Evolutionary conservation across 1,140 invertebrate species (phyloP), one percentile per base, ranked within the genome.

Genomic region (Chelonus insularis): DNA sequence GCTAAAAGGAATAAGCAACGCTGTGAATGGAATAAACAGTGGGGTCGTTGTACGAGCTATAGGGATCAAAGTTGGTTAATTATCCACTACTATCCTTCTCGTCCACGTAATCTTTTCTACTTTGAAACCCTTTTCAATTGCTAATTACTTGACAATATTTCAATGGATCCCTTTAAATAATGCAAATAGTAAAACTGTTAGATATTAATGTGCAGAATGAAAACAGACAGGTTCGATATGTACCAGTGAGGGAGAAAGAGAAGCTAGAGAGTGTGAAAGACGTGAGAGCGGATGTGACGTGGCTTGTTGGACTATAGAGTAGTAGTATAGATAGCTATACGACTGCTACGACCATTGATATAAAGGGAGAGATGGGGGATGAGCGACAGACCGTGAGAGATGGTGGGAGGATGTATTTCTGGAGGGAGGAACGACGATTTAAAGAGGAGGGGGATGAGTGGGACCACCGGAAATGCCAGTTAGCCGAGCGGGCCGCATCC

Each of bases 381-480:
- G 63, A 63, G 67, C 65, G 64, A 51, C 59, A 59, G 64, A 52
- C 21, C 45, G 50, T 54, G 57, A 16, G 12, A 34, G 16, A 58
- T 6, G 34, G 48, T 47, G 21, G 43, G 60, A 52, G 21, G 41
- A 45, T 23, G 23, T 21, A 43, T 54, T 18, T 23, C 21, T 54
- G 45, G 54, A 32, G 37, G 59, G 18, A 34, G 41, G 16, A 50
- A 18, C 16, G 57, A 32, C 18, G 37, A 55, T 36, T 25, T 9
- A 18, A 48, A 60, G 51, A 29, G 55, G 41, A 20, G n/a, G 45
- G 18, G 32, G 52, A 29, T 55, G 52, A 71, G 71, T 72, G 67
- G 68, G 68, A 71, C 68, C 71, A 75, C 73, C 73, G 73, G 73
- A 75, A 75, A 73, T 64, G 73, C 71, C 71, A 73, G 73, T 75